Base-by-base conservation (phyloP, 2,797 vertebrate species). In the Cynodonichthys magdalenae region DNA sequence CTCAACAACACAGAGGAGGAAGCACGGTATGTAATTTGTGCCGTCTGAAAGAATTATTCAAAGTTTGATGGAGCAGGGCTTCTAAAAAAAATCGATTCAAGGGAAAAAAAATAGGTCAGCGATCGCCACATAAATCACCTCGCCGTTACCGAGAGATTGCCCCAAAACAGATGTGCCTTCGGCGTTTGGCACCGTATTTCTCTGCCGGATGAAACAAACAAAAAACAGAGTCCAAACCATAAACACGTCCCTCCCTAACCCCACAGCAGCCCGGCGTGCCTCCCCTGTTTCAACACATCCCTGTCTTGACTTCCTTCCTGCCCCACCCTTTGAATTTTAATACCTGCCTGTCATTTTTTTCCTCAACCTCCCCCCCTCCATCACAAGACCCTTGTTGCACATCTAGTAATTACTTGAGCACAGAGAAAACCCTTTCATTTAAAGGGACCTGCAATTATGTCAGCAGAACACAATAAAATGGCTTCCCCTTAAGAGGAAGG, bases 371-470 rank as follows among this genome's bases (percentile, higher is more conserved):
- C 71, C 69, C 71, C 58, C 72, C 77, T 63, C 78, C 85, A 83
- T 79, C 75, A 75, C 87, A 85, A 89, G 87, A 88, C 90, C 88
- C 84, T 90, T 78, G 83, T 87, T 87, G 89, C 73, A 81, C 85
- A 91, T 91, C 87, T 84, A 89, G 90, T 92, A 92, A 93, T 93
- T 93, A 93, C 91, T 82, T 71, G 82, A 87, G 86, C 82, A 72
- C 82, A 76, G 85, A 89, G 83, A 90, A 90, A 90, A 90, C 81
- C 91, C 92, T 92, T 93, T 93, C 92, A 93, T 93, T 93, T 90
- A 80, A 83, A 87, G 8, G 88, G 86, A 91, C 90, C 89, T 84
- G 88, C 89, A 93, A 91, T 93, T 92, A 91, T 90, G 90, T 89
- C 86, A 80, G 81, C 84, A 81, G 87, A 90, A 88, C 90, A 91